These are phyloP conservation scores for Litoditis marina DNA, from an alignment of 2,888 invertebrate genomes.

Conservation along the genomic window DNA sequence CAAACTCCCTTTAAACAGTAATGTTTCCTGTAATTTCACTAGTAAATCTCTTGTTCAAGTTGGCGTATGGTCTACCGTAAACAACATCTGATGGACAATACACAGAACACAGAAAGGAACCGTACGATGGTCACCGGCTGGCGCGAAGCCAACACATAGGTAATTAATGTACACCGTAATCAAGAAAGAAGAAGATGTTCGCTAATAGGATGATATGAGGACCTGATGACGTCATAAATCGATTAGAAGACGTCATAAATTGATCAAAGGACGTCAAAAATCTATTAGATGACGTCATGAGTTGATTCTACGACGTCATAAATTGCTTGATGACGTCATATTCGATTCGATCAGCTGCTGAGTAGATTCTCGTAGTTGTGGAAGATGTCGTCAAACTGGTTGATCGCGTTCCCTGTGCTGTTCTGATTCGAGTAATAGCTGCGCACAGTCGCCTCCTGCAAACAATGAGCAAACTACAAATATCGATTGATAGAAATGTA, in stretches of 20 bases:
- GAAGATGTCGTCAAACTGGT: conserved; percentile 9
- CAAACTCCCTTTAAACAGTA: too few relatives aligned
- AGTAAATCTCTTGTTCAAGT: too few relatives aligned
- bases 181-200: not conserved
- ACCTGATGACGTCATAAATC: too few relatives aligned
- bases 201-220: not conserved
- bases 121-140: not conserved
- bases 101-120: too few relatives aligned
- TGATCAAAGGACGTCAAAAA: not conserved
- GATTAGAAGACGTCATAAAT: too few relatives aligned
- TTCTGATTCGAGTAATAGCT: conserved; percentile 19
- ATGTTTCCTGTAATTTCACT: too few relatives aligned
- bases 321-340: too few relatives aligned
- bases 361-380: conserved; percentile 13
- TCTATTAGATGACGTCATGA: not conserved
- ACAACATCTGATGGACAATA: too few relatives aligned
- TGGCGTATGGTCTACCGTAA: too few relatives aligned
- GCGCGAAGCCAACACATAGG: not conserved
- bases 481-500: too few relatives aligned
- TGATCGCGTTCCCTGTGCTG: conserved; percentile 3
- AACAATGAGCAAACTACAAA: not conserved
- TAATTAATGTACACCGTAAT: not conserved
- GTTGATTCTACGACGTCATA: too few relatives aligned
- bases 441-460: conserved; percentile 28
- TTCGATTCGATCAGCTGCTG: not conserved